phyloP scores from a whole-genome alignment of 2,888 invertebrate genomes.

The Hartigia nigra region DNA sequence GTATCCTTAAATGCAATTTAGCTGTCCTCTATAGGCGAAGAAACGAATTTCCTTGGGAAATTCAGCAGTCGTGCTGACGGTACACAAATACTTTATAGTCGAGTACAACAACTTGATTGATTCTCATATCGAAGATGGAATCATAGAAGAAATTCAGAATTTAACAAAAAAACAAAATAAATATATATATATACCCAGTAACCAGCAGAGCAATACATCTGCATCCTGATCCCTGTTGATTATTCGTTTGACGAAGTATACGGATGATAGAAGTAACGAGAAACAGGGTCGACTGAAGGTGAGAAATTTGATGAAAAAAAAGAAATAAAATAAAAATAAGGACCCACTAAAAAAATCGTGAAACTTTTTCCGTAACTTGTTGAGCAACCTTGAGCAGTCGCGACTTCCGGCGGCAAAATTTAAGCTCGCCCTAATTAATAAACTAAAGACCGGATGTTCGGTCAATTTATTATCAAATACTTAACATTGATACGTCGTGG shows the following conservation, averaged over 20 bases:
- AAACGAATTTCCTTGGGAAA: background rate
- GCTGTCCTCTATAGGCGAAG: background rate
- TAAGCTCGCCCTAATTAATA: conserved; percentile 19
- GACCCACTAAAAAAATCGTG: background rate
- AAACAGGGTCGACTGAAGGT: background rate
- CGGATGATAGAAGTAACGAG: background rate
- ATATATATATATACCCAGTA: background rate
- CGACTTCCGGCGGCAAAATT: conserved; percentile 19
- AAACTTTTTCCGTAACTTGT: background rate
- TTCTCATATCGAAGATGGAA: background rate
- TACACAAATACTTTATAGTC: background rate
- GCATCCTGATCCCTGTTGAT: background rate
- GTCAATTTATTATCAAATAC: conserved; percentile 24
- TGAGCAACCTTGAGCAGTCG: background rate
- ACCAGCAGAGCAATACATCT: background rate
- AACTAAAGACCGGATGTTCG: conserved; percentile 19
- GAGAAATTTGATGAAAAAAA: background rate
- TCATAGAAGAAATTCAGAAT: background rate
- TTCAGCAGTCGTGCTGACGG: background rate
- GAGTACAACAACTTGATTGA: background rate
- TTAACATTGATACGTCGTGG: conserved; percentile 15
- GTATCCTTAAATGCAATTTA: background rate
- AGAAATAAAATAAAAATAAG: background rate
- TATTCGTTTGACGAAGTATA: background rate
- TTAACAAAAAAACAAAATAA: background rate